Percentiles rank a stretch among this genome's conserved stretches.
phyloP scores from a whole-genome alignment of 35 echinoderm and acorn worm genomes.

The Eucidaris tribuloides region DNA sequence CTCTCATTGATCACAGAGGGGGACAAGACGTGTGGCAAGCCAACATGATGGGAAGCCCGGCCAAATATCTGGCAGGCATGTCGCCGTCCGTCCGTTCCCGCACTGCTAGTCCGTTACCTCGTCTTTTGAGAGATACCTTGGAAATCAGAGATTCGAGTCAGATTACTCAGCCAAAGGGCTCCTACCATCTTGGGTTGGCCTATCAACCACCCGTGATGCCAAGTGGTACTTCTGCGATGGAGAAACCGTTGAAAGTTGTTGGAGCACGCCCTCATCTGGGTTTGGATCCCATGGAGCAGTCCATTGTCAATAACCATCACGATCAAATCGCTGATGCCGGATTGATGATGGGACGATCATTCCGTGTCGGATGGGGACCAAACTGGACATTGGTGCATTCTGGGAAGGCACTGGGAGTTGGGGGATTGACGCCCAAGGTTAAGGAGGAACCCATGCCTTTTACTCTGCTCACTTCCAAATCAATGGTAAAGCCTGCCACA shows the following conservation, averaged over 20 bases:
- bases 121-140: constrained; percentile 19
- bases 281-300: constrained; percentile 56
- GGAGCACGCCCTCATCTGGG: constrained; percentile 58
- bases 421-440: constrained; percentile 7
- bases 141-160: constrained; percentile 31
- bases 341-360: constrained; percentile 73
- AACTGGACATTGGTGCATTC: constrained; percentile 93
- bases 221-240: constrained; percentile 31
- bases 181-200: background rate
- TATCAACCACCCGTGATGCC: constrained; percentile 24
- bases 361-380: constrained; percentile 77
- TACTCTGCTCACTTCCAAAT: constrained; percentile 63
- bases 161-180: constrained; percentile 47
- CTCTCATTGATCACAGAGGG: background rate
- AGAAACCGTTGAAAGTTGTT: constrained; percentile 57
- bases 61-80: constrained; percentile 48
- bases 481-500: constrained; percentile 29
- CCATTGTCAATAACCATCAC: constrained; percentile 46
- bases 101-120: constrained; percentile 19
- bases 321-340: constrained; percentile 65
- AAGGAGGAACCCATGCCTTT: constrained; percentile 82
- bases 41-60: constrained; percentile 56
- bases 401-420: constrained; percentile 62
- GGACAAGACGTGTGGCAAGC: constrained; percentile 18
- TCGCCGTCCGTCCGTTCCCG: background rate